A percentile compares a stretch with the other conserved stretches of the same genome.
Conservation (phyloP, 2,888 invertebrate species). For the Terebella lapidaria region DNA sequence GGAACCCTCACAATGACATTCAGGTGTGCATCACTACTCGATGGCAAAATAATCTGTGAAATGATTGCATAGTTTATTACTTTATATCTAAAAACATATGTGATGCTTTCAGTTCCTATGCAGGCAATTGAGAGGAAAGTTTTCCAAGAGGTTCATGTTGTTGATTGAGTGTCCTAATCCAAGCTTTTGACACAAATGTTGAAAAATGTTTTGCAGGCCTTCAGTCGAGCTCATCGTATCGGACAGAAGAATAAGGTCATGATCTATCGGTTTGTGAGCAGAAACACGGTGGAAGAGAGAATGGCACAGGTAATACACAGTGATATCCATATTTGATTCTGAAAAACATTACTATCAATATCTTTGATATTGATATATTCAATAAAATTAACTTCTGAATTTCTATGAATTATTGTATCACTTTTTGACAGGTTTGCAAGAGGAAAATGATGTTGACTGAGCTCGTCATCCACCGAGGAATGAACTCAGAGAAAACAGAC, state of each 20-base stretch:
- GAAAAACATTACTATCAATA: neutral
- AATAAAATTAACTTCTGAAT: neutral
- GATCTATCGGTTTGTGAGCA: slow-evolving; percentile 97
- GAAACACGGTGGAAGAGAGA: slow-evolving; percentile 94
- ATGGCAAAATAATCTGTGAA: no score
- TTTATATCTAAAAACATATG: no score
- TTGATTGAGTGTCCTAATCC: no score
- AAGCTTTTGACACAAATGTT: no score
- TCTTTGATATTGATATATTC: neutral
- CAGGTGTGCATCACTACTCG: slow-evolving; percentile 62
- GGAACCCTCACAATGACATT: slow-evolving; percentile 99
- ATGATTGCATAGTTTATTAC: no score
- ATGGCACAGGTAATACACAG: slow-evolving; percentile 71
- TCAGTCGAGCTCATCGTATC: slow-evolving; percentile 95
- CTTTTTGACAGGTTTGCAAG: slow-evolving; percentile 66
- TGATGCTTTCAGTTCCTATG: no score
- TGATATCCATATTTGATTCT: neutral
- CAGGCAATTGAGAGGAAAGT: no score
- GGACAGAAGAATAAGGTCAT: slow-evolving; percentile 97
- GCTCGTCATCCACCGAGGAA: slow-evolving; percentile 66
- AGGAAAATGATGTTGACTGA: slow-evolving; percentile 99
- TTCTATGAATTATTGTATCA: neutral
- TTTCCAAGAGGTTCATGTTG: no score
- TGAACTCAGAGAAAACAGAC: slow-evolving; percentile 78
- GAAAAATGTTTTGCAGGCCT: slow-evolving; percentile 65